These are phyloP conservation scores for Lasioglossum oenotherae DNA, from an alignment of 2,888 invertebrate genomes.

Conservation along the genomic window DNA sequence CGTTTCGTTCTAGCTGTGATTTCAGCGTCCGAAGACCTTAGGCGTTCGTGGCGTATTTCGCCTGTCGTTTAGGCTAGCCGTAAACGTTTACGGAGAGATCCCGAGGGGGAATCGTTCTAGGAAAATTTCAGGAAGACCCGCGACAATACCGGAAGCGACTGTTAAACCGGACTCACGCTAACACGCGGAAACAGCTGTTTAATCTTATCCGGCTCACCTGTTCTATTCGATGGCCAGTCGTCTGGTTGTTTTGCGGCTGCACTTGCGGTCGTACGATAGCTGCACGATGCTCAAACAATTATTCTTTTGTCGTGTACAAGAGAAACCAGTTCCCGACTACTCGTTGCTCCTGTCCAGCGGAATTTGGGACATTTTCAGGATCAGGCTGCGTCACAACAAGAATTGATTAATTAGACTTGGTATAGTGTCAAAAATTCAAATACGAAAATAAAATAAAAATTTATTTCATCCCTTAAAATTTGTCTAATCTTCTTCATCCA, in stretches of 20 bases:
- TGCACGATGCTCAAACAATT: conserved; percentile 3
- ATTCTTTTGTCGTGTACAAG: conserved; percentile 44
- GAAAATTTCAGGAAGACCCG: background rate
- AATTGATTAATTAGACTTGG: background rate
- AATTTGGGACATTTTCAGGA: background rate
- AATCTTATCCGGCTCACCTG: conserved; percentile 77
- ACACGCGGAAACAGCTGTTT: conserved; percentile 78
- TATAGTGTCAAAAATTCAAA: too few relatives aligned
- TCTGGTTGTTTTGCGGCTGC: conserved; percentile 8
- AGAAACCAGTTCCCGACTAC: conserved; percentile 1
- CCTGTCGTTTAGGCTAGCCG: background rate
- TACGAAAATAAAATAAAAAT: too few relatives aligned
- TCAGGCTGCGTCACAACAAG: background rate
- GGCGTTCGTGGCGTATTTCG: background rate
- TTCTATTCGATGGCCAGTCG: conserved; percentile 68
- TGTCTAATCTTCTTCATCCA: too few relatives aligned
- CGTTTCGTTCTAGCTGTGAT: background rate
- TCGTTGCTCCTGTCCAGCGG: background rate
- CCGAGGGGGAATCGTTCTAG: background rate
- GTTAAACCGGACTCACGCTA: conserved; percentile 53
- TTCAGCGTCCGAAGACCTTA: background rate
- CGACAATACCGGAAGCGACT: background rate
- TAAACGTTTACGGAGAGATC: background rate
- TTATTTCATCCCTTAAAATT: too few relatives aligned
- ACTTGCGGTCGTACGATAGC: conserved; percentile 1